Evolutionary conservation across 2,888 invertebrate genomes (phyloP).

Genomic region (Heliconius charithonia): DNA sequence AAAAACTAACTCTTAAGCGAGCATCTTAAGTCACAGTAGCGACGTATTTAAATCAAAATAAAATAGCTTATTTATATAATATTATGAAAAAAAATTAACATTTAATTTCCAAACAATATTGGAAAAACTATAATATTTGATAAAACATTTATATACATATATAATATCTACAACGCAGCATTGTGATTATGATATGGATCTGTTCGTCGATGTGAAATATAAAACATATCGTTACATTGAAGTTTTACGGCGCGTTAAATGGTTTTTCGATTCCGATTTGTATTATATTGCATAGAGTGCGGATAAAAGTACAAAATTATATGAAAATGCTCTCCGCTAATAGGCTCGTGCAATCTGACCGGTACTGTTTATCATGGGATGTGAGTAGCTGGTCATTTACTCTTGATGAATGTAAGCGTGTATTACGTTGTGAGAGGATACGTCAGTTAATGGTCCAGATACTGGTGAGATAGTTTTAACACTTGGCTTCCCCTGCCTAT

Average conservation of each 20-base stretch:
- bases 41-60: no score
- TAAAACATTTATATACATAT: neutral
- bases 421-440: conserved; percentile 54
- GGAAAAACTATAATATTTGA: conserved; percentile 2
- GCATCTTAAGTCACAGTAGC: no score
- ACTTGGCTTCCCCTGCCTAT: neutral
- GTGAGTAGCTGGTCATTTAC: conserved; percentile 26
- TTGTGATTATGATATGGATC: conserved; percentile 19
- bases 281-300: conserved; percentile 31
- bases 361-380: conserved; percentile 34
- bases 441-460: conserved; percentile 58
- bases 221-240: conserved; percentile 47
- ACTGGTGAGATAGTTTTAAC: no score
- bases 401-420: conserved; percentile 30
- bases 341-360: conserved; percentile 34
- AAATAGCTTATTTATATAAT: neutral
- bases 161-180: neutral
- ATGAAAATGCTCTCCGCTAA: conserved; percentile 45
- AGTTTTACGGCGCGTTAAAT: conserved; percentile 52
- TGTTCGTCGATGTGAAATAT: conserved; percentile 32
- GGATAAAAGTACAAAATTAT: conserved; percentile 40
- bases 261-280: conserved; percentile 49
- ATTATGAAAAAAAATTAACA: neutral
- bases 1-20: no score
- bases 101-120: neutral